A percentile compares a stretch with the other conserved stretches of the same genome.
These are phyloP conservation scores for Pantherophis vulpinus DNA, from an alignment of 2,797 vertebrate species.

Conservation along the genomic window DNA sequence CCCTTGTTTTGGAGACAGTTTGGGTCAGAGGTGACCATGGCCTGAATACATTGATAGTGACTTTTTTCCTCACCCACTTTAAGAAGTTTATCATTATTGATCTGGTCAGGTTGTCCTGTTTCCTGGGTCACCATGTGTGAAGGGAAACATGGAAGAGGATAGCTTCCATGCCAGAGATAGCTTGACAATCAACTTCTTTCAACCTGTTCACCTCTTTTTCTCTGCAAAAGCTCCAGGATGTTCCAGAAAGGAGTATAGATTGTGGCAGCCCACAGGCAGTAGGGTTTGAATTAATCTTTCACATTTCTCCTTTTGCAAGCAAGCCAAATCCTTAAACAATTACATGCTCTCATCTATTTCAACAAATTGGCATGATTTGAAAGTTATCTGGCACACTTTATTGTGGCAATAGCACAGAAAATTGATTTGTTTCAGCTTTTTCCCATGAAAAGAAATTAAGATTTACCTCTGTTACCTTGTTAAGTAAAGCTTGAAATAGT, in stretches of 20 bases:
- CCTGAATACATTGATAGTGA: background rate
- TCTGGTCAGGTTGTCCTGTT: too few species aligned
- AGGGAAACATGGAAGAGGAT: background rate
- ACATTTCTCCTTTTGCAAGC: background rate
- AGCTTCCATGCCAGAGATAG: background rate
- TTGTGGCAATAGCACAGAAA: accelerated
- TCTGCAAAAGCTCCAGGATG: background rate
- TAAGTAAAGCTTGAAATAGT: constrained; percentile 10
- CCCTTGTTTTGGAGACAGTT: background rate
- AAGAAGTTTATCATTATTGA: background rate
- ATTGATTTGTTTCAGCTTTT: background rate
- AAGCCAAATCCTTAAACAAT: background rate
- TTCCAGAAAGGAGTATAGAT: background rate
- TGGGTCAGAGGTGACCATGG: background rate
- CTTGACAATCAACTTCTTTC: too few species aligned
- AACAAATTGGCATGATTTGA: background rate
- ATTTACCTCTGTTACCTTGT: background rate
- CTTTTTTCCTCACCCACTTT: background rate
- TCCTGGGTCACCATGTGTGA: too few species aligned
- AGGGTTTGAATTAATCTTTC: background rate
- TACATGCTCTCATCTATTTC: background rate
- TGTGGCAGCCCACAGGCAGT: background rate
- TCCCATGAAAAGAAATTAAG: background rate
- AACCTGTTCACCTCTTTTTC: background rate
- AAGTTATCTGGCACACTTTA: background rate